Evolutionary conservation across 2,113 vertebrate genomes (phyloP), one percentile per base, ranked within the genome.

Genomic region (Spheniscus mendiculus): DNA sequence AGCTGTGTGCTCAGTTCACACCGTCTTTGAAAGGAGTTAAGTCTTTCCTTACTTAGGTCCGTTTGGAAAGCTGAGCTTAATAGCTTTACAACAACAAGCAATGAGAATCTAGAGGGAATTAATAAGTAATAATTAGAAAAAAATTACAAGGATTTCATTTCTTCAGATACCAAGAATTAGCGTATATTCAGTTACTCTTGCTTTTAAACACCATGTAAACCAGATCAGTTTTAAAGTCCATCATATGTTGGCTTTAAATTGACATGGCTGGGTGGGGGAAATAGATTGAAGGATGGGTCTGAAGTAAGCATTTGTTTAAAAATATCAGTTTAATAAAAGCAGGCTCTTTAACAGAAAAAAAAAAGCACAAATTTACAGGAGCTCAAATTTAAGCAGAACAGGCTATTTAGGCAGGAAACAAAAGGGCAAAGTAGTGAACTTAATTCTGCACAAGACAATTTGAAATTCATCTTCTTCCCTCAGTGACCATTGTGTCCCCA

Each of bases 241-340:
- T 73, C 88, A 56, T 66, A 91, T 76, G 3, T 74, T 90, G 29
- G 8, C 73, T 97, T 94, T 90, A 87, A 94, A 93, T 92, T 89
- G 87, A 42, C 53, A 80, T 1, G 4, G 9, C 11, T 62, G 11
- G 6, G 4, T 78, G 6, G 5, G 6, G 5, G 18, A 90, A 90
- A 73, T 29, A 83, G 72, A 72, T 86, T 83, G 66, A 89, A 91
- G 34, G 27, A n/a, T 65, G 55, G 15, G 27, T 82, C 72, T 91
- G 36, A 66, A 36, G 93, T 40, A 49, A 74, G 27, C 21, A 65
- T 67, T 45, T 90, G 53, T 84, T 95, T 94, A 85, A 90, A 85
- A 76, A 45, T 11, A 85, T 66, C 61, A 58, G 34, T 89, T 96
- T 96, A 96, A 92, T 94, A 94, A 94, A 94, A 90, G 32, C 22